Conservation (phyloP, 2,888 invertebrate genomes). For the Ophioninae sp. region DNA sequence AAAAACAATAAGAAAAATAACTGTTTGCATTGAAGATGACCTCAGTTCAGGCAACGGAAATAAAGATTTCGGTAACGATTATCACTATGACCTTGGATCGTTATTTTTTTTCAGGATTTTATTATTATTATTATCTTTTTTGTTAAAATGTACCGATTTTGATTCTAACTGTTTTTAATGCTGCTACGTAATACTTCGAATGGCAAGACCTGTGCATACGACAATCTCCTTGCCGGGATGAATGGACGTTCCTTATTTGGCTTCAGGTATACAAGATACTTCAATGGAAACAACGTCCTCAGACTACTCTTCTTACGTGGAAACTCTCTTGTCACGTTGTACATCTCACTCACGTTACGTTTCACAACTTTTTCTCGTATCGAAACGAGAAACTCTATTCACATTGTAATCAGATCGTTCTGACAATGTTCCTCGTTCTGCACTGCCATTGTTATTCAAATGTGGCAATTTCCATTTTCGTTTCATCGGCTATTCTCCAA, state of each 20-base stretch:
- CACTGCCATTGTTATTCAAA: constrained; percentile 2
- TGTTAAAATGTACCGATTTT: too few species aligned
- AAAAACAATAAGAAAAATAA: too few species aligned
- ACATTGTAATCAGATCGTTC: neutral
- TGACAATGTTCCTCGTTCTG: neutral
- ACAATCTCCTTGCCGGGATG: constrained; percentile 48
- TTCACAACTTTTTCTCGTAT: constrained; percentile 18
- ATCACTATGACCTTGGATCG: too few species aligned
- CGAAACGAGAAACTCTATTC: neutral
- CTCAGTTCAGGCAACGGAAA: too few species aligned
- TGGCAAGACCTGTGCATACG: neutral
- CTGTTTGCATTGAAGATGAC: too few species aligned
- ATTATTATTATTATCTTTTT: too few species aligned
- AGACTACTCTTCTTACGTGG: constrained; percentile 26
- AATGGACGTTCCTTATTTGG: constrained; percentile 57
- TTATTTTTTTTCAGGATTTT: too few species aligned
- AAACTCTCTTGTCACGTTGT: constrained; percentile 1
- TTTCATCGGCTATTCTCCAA: neutral
- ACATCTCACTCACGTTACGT: constrained; percentile 26
- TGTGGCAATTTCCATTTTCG: constrained; percentile 7
- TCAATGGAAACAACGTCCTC: constrained; percentile 41
- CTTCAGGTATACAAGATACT: constrained; percentile 29
- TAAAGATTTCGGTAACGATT: too few species aligned
- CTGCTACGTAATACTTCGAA: neutral
- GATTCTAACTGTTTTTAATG: neutral